These are phyloP conservation scores for Pseudomugil gertrudae DNA, from an alignment of 2,797 vertebrate species.

Conservation along the genomic window DNA sequence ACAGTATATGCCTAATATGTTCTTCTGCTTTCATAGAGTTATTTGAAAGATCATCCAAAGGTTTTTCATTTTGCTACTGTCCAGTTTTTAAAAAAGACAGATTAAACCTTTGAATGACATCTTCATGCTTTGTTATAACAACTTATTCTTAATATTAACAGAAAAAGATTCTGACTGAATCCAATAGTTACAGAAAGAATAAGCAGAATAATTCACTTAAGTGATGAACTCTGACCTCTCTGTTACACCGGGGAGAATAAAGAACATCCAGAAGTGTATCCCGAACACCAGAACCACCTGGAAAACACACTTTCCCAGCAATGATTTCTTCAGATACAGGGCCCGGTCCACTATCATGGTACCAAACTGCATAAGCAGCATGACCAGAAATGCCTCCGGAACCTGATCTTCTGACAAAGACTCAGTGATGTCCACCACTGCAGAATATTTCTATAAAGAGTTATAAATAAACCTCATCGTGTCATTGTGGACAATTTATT, in stretches of 20 bases:
- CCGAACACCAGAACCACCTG: constrained; percentile 85
- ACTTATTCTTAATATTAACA: neutral
- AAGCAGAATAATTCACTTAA: neutral
- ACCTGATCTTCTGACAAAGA: constrained; percentile 86
- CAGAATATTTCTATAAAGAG: constrained; percentile 77
- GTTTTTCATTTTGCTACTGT: constrained; percentile 1
- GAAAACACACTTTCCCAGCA: constrained; percentile 84
- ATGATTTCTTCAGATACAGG: constrained; percentile 84
- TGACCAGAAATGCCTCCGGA: constrained; percentile 84
- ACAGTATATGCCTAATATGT: neutral
- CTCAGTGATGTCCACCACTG: constrained; percentile 80
- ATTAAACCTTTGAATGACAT: neutral
- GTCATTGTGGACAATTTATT: neutral
- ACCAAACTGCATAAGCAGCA: constrained; percentile 85
- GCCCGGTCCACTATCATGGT: constrained; percentile 85
- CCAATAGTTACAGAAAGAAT: neutral
- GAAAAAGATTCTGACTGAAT: neutral
- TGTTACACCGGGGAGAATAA: constrained; percentile 84
- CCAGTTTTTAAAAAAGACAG: neutral
- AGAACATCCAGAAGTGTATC: constrained; percentile 88
- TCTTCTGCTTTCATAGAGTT: neutral
- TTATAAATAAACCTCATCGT: neutral
- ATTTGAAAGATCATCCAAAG: neutral
- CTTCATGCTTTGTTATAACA: neutral
- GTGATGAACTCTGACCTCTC: constrained; percentile 81